phyloP scores from a whole-genome alignment of 2,113 vertebrate genomes.

The Antechinus flavipes region DNA sequence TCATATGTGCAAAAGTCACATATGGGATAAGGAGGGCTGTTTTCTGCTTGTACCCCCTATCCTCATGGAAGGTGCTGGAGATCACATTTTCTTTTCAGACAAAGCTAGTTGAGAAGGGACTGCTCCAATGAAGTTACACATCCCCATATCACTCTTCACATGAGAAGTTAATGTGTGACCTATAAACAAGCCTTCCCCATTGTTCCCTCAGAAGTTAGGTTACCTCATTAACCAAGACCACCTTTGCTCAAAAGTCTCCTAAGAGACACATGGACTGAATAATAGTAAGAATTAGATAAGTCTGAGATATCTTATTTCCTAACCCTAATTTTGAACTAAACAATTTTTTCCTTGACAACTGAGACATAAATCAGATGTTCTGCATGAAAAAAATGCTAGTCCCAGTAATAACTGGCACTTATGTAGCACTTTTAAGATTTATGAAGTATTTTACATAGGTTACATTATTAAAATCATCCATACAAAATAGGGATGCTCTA shows the following conservation, averaged over 20 bases:
- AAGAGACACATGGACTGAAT: neutral
- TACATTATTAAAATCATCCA: neutral
- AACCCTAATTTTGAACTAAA: neutral
- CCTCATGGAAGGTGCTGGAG: neutral
- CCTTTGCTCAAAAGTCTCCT: neutral
- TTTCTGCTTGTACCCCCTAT: neutral
- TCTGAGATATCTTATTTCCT: neutral
- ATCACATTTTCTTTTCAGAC: neutral
- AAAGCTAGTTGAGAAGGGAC: neutral
- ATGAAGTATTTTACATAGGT: neutral
- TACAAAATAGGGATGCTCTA: neutral
- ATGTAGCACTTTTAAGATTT: neutral
- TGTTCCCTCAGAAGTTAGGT: neutral
- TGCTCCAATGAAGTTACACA: neutral
- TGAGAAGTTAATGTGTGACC: neutral
- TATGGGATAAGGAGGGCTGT: accelerated
- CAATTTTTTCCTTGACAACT: neutral
- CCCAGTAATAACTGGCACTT: neutral
- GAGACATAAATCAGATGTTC: neutral
- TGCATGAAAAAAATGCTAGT: neutral
- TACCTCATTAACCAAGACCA: neutral
- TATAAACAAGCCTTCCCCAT: neutral
- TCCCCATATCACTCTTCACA: neutral
- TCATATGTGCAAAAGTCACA: neutral
- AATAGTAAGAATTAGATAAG: neutral